Evolutionary conservation across 1,140 invertebrate genomes (phyloP).

Genomic region (Sarcophaga peregrina): DNA sequence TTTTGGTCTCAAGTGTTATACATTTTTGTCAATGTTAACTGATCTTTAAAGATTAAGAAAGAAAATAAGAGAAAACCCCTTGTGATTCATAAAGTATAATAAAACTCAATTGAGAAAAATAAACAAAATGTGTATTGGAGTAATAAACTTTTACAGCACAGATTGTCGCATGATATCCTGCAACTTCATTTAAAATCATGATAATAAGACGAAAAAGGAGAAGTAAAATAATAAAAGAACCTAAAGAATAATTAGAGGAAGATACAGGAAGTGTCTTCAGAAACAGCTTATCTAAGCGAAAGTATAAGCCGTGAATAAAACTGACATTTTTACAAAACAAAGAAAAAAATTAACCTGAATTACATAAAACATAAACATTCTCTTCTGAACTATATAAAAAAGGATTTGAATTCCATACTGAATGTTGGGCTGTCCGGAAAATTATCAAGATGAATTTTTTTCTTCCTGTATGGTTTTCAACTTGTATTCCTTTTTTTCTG

Average conservation of each 20-base stretch:
- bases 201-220: background rate
- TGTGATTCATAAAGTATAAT: background rate
- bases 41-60: background rate
- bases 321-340: too few species aligned
- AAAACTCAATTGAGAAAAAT: constrained; percentile 15
- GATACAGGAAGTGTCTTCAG: background rate
- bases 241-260: background rate
- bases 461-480: too few species aligned
- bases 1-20: background rate
- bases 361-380: too few species aligned
- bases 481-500: too few species aligned
- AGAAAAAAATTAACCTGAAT: too few species aligned
- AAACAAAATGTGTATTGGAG: background rate
- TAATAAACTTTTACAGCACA: background rate
- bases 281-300: background rate
- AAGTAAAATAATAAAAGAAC: too few species aligned
- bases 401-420: background rate
- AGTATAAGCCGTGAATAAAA: too few species aligned
- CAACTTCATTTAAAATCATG: background rate
- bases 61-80: background rate
- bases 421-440: background rate
- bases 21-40: background rate
- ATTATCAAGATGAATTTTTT: background rate
- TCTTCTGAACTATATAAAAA: background rate
- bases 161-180: background rate